These are phyloP conservation scores for Siniperca knerii DNA, from an alignment of 2,113 vertebrate genomes.

Conservation along the genomic window DNA sequence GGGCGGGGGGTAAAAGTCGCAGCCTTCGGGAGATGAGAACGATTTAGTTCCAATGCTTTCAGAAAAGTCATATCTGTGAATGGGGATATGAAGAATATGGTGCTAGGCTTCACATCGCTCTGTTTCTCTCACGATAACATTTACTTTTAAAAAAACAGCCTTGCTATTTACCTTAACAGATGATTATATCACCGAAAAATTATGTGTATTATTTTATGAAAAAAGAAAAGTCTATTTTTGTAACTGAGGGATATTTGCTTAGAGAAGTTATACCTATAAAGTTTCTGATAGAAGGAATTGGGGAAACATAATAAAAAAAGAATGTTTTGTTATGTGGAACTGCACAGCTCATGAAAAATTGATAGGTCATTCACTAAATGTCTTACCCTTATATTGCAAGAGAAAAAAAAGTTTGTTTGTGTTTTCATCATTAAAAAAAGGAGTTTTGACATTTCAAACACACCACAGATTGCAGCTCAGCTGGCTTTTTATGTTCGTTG, in stretches of 20 bases:
- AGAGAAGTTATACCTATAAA: constrained; percentile 73
- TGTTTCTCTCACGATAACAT: constrained; percentile 69
- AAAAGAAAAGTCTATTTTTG: constrained; percentile 86
- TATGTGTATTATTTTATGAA: constrained; percentile 86
- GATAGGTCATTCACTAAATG: constrained; percentile 71
- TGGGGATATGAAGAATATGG: constrained; percentile 70
- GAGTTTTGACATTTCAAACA: constrained; percentile 42
- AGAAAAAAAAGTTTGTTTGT: constrained; percentile 44
- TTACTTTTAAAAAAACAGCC: constrained; percentile 76
- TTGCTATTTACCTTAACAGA: constrained; percentile 86
- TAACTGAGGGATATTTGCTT: constrained; percentile 83
- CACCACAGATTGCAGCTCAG: constrained; percentile 28
- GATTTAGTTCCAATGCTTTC: constrained; percentile 10
- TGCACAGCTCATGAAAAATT: constrained; percentile 65
- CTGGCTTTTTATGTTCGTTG: not conserved
- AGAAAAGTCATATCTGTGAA: constrained; percentile 6
- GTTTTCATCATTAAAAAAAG: constrained; percentile 43
- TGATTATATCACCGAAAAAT: constrained; percentile 80
- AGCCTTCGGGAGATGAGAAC: constrained; percentile 74
- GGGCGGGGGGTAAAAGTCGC: constrained; percentile 74
- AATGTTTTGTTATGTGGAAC: constrained; percentile 54
- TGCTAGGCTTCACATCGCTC: constrained; percentile 79
- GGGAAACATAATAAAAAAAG: constrained; percentile 20
- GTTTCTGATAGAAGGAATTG: constrained; percentile 51
- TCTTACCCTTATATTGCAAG: constrained; percentile 69